phyloP scores from a whole-genome alignment of 2,888 invertebrate species.

The Xanthia icteritia region DNA sequence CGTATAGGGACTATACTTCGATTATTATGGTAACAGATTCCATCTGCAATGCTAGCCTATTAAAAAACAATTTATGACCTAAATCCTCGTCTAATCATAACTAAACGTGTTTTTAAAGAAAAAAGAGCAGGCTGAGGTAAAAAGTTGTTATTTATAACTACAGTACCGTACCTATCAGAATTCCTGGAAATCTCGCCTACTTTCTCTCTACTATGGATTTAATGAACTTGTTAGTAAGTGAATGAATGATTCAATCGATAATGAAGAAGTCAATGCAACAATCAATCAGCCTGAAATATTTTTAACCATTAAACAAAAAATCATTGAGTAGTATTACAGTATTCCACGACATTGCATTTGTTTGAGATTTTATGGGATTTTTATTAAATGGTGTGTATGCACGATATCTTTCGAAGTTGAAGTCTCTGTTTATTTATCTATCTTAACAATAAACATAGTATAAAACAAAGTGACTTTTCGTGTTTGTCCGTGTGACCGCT shows the following conservation, averaged over 20 bases:
- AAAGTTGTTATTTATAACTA: constrained; percentile 10
- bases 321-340: constrained; percentile 13
- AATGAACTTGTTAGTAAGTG: constrained; percentile 29
- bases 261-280: constrained; percentile 21
- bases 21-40: not conserved
- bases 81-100: not conserved
- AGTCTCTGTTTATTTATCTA: not conserved
- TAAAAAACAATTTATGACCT: not conserved
- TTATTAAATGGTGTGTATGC: constrained; percentile 34
- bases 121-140: not conserved
- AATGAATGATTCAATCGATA: constrained; percentile 24
- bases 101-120: not conserved
- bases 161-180: constrained; percentile 7
- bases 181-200: constrained; percentile 1
- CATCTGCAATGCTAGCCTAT: not conserved
- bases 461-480: not conserved
- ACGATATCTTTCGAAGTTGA: constrained; percentile 34
- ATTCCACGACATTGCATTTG: constrained; percentile 32
- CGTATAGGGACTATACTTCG: too few relatives aligned
- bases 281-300: constrained; percentile 33
- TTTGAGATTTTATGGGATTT: constrained; percentile 30
- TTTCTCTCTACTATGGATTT: constrained; percentile 8
- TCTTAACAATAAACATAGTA: too few relatives aligned
- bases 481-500: not conserved
- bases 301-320: constrained; percentile 11